Conservation (phyloP, 2,888 invertebrate genomes). For the Hyposoter dolosus region DNA sequence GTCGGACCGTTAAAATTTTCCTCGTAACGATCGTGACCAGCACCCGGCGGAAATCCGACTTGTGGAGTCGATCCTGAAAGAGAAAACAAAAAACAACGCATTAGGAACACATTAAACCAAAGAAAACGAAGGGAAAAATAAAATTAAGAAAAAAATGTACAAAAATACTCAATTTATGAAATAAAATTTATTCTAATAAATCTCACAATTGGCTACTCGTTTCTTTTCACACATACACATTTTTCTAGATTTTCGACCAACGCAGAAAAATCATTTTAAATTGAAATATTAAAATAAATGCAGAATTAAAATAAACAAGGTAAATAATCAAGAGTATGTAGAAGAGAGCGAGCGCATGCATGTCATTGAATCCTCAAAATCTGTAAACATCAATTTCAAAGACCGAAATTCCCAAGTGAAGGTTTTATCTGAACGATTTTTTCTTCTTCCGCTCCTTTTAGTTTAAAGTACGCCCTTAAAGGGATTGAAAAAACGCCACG, state of each 20-base stretch:
- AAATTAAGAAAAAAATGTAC: neutral
- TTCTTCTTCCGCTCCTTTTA: neutral
- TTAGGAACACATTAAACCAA: neutral
- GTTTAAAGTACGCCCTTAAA: neutral
- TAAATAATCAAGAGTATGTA: neutral
- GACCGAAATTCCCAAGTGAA: neutral
- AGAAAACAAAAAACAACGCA: neutral
- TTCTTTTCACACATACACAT: neutral
- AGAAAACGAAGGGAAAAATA: neutral
- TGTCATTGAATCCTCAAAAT: neutral
- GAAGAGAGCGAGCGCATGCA: neutral
- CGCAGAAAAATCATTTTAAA: too few species aligned
- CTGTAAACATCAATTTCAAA: neutral
- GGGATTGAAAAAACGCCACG: neutral
- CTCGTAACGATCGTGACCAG: conserved; percentile 83
- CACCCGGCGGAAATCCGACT: conserved; percentile 81
- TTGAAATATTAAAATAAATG: neutral
- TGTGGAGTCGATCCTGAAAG: conserved; percentile 81
- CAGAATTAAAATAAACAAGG: neutral
- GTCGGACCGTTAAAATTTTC: conserved; percentile 83
- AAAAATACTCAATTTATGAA: neutral
- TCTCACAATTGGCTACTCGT: neutral
- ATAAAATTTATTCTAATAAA: neutral
- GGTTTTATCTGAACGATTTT: neutral
- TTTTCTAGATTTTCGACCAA: neutral